Conservation (phyloP, 2,113 vertebrate genomes). For the Aptenodytes forsteri region DNA sequence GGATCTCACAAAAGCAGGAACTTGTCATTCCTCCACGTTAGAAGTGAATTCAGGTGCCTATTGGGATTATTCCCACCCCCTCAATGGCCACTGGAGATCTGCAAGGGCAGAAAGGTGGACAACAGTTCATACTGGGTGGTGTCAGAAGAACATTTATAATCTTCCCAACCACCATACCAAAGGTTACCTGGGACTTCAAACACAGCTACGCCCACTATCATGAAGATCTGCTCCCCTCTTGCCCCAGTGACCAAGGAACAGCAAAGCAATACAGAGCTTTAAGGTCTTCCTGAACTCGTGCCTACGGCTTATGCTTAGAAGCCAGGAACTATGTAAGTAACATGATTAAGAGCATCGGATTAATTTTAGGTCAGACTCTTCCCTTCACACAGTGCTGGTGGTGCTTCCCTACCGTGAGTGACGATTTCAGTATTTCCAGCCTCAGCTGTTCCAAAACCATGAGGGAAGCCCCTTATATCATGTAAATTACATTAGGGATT, state of each 20-base stretch:
- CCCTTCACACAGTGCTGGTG: not conserved
- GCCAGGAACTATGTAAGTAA: not conserved
- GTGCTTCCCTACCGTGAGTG: not conserved
- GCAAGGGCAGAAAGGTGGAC: not conserved
- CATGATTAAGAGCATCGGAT: not conserved
- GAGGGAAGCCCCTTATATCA: not conserved
- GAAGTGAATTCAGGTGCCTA: not conserved
- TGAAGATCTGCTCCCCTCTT: not conserved
- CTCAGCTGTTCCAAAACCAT: not conserved
- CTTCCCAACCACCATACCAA: not conserved
- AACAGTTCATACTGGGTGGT: not conserved
- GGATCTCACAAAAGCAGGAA: not conserved
- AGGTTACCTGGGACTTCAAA: not conserved
- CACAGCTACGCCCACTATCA: not conserved
- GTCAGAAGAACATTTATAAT: not conserved
- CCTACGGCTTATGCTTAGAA: not conserved
- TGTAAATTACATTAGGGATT: not conserved
- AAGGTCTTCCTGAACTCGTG: not conserved
- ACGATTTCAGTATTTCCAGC: not conserved
- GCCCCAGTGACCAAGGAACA: not conserved
- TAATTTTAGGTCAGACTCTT: not conserved
- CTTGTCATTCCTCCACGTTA: fast-evolving
- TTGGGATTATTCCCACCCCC: not conserved
- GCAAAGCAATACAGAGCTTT: not conserved
- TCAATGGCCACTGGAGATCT: not conserved